Conservation (phyloP, 2,888 invertebrate genomes). For the Lampropteryx suffumata region DNA sequence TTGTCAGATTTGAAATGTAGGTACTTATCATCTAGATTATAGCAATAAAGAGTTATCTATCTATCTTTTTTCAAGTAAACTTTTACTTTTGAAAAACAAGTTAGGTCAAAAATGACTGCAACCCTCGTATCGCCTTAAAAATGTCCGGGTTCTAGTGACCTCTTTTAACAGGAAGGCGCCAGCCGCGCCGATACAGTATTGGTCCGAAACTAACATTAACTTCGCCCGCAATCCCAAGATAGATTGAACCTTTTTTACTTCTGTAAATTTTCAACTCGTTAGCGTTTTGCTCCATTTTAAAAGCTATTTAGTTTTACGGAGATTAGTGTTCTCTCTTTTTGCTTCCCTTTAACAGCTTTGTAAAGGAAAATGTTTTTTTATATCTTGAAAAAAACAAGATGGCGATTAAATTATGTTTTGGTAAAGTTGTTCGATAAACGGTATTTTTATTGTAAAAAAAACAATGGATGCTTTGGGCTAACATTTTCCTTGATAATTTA, state of each 20-base stretch:
- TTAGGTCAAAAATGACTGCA: too few relatives aligned
- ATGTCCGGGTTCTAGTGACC: too few relatives aligned
- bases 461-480: conserved; percentile 1
- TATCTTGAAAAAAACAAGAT: conserved; percentile 7
- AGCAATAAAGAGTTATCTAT: too few relatives aligned
- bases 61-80: too few relatives aligned
- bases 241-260: conserved; percentile 38
- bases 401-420: conserved; percentile 11
- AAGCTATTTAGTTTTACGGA: conserved; percentile 30
- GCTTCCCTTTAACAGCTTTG: conserved; percentile 19
- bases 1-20: too few relatives aligned
- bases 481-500: not conserved
- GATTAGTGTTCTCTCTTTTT: conserved; percentile 18
- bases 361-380: conserved; percentile 18
- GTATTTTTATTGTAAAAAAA: conserved; percentile 1
- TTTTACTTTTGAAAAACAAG: too few relatives aligned
- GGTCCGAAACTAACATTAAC: conserved; percentile 53
- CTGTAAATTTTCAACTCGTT: conserved; percentile 40
- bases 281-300: conserved; percentile 32
- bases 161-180: too few relatives aligned
- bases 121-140: too few relatives aligned
- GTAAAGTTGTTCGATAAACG: conserved; percentile 6
- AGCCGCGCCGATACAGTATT: conserved; percentile 46
- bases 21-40: too few relatives aligned
- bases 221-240: conserved; percentile 52